Evolutionary conservation across 2,797 vertebrate genomes (phyloP).

Genomic region (Synanceia verrucosa): DNA sequence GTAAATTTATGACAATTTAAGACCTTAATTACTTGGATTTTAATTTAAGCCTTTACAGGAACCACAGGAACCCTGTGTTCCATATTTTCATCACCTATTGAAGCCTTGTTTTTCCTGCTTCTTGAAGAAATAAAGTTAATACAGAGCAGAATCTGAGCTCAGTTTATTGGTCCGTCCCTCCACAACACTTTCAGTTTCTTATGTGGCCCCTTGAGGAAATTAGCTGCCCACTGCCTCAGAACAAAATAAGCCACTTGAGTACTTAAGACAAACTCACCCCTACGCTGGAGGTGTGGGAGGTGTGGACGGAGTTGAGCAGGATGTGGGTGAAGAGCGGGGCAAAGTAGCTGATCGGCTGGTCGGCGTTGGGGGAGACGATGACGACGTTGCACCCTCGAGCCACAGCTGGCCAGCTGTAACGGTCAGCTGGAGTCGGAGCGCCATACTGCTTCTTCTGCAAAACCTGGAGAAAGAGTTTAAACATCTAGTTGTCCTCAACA

Average conservation of each 20-base stretch:
- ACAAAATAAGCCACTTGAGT: background rate
- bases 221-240: background rate
- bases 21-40: no score
- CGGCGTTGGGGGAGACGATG: slow-evolving; percentile 80
- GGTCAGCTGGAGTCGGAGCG: slow-evolving; percentile 77
- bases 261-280: slow-evolving; percentile 82
- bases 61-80: no score
- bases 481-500: background rate
- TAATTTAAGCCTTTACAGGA: no score
- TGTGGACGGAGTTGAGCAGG: slow-evolving; percentile 73
- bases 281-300: slow-evolving; percentile 62
- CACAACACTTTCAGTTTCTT: no score
- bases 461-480: slow-evolving; percentile 73
- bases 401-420: slow-evolving; percentile 90
- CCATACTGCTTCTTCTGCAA: slow-evolving; percentile 70
- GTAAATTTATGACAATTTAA: no score
- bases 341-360: slow-evolving; percentile 87
- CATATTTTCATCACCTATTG: no score
- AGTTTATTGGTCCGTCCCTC: no score
- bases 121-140: no score
- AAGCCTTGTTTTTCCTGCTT: no score
- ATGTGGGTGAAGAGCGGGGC: slow-evolving; percentile 87
- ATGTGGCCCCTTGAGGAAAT: no score
- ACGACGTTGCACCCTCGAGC: slow-evolving; percentile 86
- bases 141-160: no score